These are phyloP conservation scores for Coptodon rendalli DNA, from an alignment of 2,113 vertebrate species.

Conservation along the genomic window DNA sequence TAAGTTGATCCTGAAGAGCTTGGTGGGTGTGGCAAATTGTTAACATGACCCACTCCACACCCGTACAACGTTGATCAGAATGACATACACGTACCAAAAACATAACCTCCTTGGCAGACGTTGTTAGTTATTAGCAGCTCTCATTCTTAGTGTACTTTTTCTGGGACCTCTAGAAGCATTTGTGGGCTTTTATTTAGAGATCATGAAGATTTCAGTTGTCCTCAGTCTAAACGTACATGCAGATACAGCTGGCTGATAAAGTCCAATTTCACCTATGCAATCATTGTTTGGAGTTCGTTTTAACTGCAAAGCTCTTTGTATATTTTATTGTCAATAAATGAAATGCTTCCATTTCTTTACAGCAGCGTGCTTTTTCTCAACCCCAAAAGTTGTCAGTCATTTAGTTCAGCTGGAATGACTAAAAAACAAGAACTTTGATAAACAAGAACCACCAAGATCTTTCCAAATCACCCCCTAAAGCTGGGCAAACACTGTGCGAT, in stretches of 20 bases:
- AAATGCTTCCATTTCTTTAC: not conserved
- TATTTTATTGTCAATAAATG: not conserved
- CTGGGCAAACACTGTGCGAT: not conserved
- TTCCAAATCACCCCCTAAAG: fast-evolving
- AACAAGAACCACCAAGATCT: not conserved
- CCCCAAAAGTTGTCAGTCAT: not conserved
- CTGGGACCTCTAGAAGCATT: not conserved
- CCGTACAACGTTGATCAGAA: not conserved
- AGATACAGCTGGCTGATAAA: not conserved
- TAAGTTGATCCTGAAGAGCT: not conserved
- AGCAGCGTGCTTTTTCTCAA: not conserved
- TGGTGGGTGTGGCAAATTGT: not conserved
- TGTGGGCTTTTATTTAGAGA: not conserved
- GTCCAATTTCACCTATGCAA: not conserved
- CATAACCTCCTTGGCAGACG: not conserved
- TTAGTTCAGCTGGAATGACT: not conserved
- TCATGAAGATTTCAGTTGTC: not conserved
- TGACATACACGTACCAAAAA: not conserved
- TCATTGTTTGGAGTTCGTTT: not conserved
- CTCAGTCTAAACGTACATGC: not conserved
- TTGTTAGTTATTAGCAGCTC: not conserved
- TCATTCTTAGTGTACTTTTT: not conserved
- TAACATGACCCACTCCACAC: not conserved
- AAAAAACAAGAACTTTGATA: not conserved
- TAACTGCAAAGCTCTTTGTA: not conserved